Conservation (phyloP, 2,797 vertebrate genomes). For the Danio tinwini region DNA sequence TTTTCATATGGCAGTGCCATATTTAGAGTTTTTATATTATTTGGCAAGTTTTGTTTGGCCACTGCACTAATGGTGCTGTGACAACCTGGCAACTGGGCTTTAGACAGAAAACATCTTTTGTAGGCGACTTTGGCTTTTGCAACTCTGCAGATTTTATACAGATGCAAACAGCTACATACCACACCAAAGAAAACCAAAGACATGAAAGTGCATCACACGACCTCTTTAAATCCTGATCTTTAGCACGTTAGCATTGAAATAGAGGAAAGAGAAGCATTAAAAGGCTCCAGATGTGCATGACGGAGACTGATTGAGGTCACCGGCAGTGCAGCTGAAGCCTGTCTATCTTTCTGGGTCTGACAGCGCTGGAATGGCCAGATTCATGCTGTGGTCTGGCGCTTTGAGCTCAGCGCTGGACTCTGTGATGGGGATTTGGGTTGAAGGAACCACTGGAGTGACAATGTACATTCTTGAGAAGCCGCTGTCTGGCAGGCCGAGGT, state of each 20-base stretch:
- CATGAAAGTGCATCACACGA: no score
- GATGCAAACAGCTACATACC: no score
- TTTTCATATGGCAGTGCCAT: no score
- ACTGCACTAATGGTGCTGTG: no score
- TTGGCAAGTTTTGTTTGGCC: no score
- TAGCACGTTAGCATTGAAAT: conserved; percentile 3
- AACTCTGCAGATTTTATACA: no score
- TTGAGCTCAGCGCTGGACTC: conserved; percentile 24
- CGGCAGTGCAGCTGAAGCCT: conserved; percentile 30
- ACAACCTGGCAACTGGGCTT: no score
- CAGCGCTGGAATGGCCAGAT: conserved; percentile 23
- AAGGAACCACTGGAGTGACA: conserved; percentile 73
- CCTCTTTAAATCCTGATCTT: conserved; percentile 19
- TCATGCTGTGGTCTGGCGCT: conserved; percentile 55
- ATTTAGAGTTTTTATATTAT: no score
- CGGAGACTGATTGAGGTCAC: conserved; percentile 41
- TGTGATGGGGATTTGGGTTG: conserved; percentile 46
- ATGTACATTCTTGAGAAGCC: conserved; percentile 71
- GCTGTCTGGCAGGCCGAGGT: conserved; percentile 58
- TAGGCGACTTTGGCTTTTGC: no score
- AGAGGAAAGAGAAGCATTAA: conserved; percentile 9
- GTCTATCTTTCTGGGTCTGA: conserved; percentile 15
- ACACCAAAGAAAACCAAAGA: no score
- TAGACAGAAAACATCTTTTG: no score
- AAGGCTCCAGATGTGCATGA: conserved; percentile 44